Evolutionary conservation across 2,113 vertebrate species (phyloP), one percentile per base, ranked within the genome.

Genomic region (Pantherophis guttatus): DNA sequence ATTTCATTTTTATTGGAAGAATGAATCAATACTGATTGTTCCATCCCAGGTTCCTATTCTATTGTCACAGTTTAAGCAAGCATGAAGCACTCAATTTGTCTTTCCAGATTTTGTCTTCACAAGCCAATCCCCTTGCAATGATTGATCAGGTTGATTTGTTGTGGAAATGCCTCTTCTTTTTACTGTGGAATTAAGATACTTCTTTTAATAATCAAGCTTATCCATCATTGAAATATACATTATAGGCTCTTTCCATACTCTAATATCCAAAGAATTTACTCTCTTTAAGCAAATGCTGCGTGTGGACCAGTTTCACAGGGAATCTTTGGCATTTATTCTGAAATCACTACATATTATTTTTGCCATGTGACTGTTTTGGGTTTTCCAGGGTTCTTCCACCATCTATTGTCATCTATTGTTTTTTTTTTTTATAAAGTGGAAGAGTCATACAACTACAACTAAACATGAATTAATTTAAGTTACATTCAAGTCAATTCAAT

Each of bases 1-100:
- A 75, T 91, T 92, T 93, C 94, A 93, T 90, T 93, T 86, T 93
- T 90, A 75, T 44, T 92, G 88, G 39, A 75, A 91, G 94, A 94
- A 92, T 29, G 48, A 21, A 15, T 89, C 59, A 91, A 90, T 93
- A 92, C 92, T 95, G 33, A 65, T 93, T 89, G 88, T 93, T 90
- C 87, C 39, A 54, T 65, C 0, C 81, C 57, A 86, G 59, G 87
- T 19, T 21, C 58, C 90, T 86, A 58, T 90, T 55, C 62, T 93
- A 87, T 70, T 91, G 86, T 94, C 54, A 87, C 86, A 85, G 86
- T 91, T 95, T 75, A 94, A 90, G 39, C 50, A 87, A 93, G 65
- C 48, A 86, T 44, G 24, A 48, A 3, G 5, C 87, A 54, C 90
- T 33, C 59, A 65, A 75, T 93, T 92, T 93, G 39, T 87, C 70